Base-by-base conservation (phyloP, 1,140 invertebrate species). In the Panulirus ornatus region DNA sequence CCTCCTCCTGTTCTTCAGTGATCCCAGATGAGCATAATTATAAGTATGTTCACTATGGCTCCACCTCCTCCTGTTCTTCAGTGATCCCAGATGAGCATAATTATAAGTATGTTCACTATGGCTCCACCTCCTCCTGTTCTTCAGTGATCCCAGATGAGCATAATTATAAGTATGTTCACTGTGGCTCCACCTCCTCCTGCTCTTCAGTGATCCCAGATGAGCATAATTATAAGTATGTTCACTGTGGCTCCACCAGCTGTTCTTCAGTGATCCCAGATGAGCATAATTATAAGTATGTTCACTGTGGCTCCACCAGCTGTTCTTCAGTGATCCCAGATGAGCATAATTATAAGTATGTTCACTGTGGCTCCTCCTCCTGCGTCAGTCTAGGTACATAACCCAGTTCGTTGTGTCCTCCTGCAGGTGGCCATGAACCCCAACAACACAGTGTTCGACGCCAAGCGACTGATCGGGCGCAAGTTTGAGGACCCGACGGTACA, bases 341-440 rank as follows among this genome's bases (percentile, higher is more conserved):
- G 58, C 19, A 16, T 22, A 30, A 70, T 70, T 5, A 8, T 9
- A 22, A n/a, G 22, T 70, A n/a, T 30, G 11, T 9, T 30, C 1
- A 8, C 22, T 70, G 34, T 5, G 22, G 63, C 9, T 34, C 27
- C 51, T 58, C 11, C n/a, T 9, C n/a, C 11, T 58, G 51, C n/a
- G 51, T 58, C 11, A 11, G 51, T 58, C 11, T 58, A n/a, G 11
- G 51, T 58, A n/a, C n/a, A n/a, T 58, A 30, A 70, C 27, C 66
- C 27, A 5, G 22, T 22, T 34, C 27, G 0, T 73, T 36, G 34
- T 73, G 34, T 73, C 27, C 70, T 6, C 58, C 66, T 51, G 40
- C 51, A 81, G 78, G 78, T 81, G 78, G 78, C 78, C 78, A 81
- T 81, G 78, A 81, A 81, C 30, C 78, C 78, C 78, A 81, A 54